Percentiles rank a stretch among this genome's conserved stretches.
Evolutionary conservation across 2,113 vertebrate genomes (phyloP).

Genomic region (Pipa parva): DNA sequence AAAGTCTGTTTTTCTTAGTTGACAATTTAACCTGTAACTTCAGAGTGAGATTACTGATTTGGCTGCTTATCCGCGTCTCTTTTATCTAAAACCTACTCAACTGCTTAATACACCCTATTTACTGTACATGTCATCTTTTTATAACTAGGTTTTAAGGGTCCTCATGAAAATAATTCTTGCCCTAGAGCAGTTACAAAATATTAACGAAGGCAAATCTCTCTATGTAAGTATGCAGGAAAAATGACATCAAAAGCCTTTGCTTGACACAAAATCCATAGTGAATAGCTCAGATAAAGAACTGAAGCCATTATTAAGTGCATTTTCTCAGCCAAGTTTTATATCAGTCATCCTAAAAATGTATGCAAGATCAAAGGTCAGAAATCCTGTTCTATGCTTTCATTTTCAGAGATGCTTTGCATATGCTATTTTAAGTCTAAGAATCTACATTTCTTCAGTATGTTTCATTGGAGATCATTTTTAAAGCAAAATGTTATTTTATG

Average conservation of each 20-base stretch:
- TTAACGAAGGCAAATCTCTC: background rate
- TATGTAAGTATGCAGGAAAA: background rate
- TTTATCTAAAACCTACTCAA: background rate
- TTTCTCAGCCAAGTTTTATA: background rate
- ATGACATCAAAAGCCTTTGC: constrained; percentile 2
- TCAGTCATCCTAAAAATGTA: background rate
- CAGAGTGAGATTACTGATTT: no score
- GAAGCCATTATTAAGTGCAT: background rate
- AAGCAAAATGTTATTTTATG: no score
- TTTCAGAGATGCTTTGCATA: no score
- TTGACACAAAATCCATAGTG: background rate
- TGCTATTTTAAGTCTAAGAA: no score
- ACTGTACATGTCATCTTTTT: background rate
- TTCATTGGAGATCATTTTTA: no score
- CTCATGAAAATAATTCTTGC: background rate
- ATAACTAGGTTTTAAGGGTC: background rate
- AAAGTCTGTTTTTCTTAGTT: no score
- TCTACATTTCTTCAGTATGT: no score
- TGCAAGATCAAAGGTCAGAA: background rate
- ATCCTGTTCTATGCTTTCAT: background rate
- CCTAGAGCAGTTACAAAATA: background rate
- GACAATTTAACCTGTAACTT: no score
- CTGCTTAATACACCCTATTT: background rate
- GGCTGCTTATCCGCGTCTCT: no score
- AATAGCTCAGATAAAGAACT: background rate